Base-by-base conservation (phyloP, 2,888 invertebrate species). In the Agelastica alni region DNA sequence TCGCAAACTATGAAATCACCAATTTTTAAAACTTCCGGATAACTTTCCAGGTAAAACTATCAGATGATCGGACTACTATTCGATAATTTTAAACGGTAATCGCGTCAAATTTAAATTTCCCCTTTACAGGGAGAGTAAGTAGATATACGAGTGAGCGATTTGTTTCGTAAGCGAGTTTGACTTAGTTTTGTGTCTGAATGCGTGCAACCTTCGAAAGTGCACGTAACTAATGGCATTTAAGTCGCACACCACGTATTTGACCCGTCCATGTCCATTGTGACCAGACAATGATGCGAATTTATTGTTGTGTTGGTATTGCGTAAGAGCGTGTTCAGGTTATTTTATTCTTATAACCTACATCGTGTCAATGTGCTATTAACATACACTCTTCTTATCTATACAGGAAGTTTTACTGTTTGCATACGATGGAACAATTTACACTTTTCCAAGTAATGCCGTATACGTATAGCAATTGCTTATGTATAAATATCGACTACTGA, bases 301-400 rank as follows among this genome's bases (percentile, higher is more conserved):
- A n/a, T 59, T 56, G 44, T 56, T 46, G 46, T 46, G 45, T 57
- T 53, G 31, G 43, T 48, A 58, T 55, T 63, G 59, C 58, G 52
- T 56, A 61, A 61, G 60, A 62, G 63, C 59, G 53, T 55, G 57
- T 56, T 62, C 44, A 51, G 56, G 55, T 51, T 58, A 54, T 55
- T 61, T 61, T 64, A 67, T 65, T 64, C 67, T 59, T 69, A 56
- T 70, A 70, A 70, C 70, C 70, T 70, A 70, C 69, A 67, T 70
- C 66, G 65, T 66, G 63, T 67, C 67, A 67, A 65, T 64, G 67
- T 65, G 63, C 67, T 63, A 67, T 67, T 66, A 65, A 67, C 67
- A 66, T 66, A 66, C 58, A 65, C 59, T 56, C 41, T 56, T 57
- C 48, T 56, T 55, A 58, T 58, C 60, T 51, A 51, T 58, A 51